phyloP scores from a whole-genome alignment of 2,797 vertebrate species.

The Manis javanica region DNA sequence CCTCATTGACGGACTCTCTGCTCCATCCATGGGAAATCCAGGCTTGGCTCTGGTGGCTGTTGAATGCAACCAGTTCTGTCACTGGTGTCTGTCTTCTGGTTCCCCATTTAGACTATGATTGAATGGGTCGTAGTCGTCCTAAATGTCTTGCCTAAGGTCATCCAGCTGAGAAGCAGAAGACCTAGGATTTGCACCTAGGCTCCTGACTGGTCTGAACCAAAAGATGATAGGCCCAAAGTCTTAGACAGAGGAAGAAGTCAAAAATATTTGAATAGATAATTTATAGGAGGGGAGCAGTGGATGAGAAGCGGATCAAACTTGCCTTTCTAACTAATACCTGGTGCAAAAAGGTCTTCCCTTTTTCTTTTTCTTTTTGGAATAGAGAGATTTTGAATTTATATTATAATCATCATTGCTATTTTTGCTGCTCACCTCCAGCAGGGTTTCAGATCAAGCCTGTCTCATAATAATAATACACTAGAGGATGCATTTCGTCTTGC shows the following conservation, averaged over 20 bases:
- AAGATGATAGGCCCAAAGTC: neutral
- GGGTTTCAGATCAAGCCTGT: slow-evolving; percentile 79
- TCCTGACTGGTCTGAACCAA: neutral
- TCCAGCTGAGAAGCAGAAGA: neutral
- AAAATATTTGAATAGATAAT: neutral
- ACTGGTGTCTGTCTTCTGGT: neutral
- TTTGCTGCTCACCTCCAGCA: slow-evolving; percentile 68
- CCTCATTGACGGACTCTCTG: neutral
- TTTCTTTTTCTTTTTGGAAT: neutral
- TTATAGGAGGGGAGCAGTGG: neutral
- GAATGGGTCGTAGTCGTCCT: neutral
- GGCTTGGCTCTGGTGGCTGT: neutral
- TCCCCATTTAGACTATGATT: neutral
- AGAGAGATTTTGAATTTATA: slow-evolving; percentile 50
- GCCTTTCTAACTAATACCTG: neutral
- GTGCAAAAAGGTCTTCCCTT: neutral
- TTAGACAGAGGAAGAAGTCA: neutral
- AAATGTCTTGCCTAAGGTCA: neutral
- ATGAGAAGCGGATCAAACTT: neutral
- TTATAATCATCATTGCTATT: neutral
- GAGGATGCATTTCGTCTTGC: slow-evolving; percentile 84
- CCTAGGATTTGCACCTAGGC: neutral
- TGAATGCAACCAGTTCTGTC: neutral
- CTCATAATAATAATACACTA: slow-evolving; percentile 78
- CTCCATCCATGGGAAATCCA: neutral